Evolutionary conservation across 2,888 invertebrate species (phyloP), one percentile per base, ranked within the genome.

Genomic region (Cheilosia variabilis): DNA sequence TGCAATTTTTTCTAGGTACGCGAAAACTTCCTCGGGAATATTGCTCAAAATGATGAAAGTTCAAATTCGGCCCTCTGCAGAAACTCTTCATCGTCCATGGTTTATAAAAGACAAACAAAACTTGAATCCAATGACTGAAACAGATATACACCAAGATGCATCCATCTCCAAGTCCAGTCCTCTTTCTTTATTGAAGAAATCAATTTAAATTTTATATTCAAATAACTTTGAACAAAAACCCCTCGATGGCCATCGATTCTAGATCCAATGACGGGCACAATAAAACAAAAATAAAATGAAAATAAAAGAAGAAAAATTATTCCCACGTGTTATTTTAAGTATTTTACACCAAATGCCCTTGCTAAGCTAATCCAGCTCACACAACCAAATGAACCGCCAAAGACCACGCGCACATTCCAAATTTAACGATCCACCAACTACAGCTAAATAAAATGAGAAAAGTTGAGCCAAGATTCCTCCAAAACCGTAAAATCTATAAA

Each of bases 401-500:
- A 15, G 22, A 7, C 43, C 3, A 73, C 10, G 34, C 10, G 15
- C 45, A 63, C 15, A 52, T 17, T 47, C 52, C 24, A 15, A 72
- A 60, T 55, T 55, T 55, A 45, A 65, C 65, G 47, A 65, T 47
- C 65, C 65, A 63, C 45, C 57, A 60, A 34, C 34, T 27, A 41
- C 4, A 50, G 52, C 52, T 27, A 22, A 68, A 63, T 47, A 50
- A 75, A 75, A 80, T 62, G 45, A 75, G 75, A 75, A 75, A 80
- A 80, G 55, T 73, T 68, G 47, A 31, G 15, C 27, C 17, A 57
- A 62, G 60, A 63, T 63, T 63, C 50, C 6, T 27, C n/a, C n/a
- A 34, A 27, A 31, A 45, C 63, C 58, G 53, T 81, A 52, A 81
- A 76, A 76, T 65, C 37, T 58, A 71, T 34, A 45, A 63, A 66